phyloP scores from a whole-genome alignment of 2,888 invertebrate species.

The Cerceris rybyensis region DNA sequence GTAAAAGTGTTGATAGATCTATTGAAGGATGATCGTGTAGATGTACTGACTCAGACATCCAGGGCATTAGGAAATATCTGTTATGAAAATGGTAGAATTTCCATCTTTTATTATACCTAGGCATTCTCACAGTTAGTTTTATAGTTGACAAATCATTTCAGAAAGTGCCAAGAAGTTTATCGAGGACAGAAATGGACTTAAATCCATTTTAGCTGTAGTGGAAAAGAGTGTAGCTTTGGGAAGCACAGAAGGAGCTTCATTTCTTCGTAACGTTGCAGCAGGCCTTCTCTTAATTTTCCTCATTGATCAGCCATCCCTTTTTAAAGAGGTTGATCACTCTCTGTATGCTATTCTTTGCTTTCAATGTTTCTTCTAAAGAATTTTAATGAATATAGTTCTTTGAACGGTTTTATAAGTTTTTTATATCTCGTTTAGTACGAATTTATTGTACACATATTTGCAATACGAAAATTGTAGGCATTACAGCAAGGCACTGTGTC shows the following conservation, averaged over 20 bases:
- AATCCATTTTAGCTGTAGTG: slow-evolving; percentile 73
- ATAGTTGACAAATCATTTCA: slow-evolving; percentile 42
- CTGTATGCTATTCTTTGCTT: background rate
- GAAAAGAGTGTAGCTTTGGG: slow-evolving; percentile 65
- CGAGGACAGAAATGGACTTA: slow-evolving; percentile 82
- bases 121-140: background rate
- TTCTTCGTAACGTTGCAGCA: slow-evolving; percentile 86
- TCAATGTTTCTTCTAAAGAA: background rate
- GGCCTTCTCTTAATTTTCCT: slow-evolving; percentile 92
- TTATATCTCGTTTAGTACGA: slow-evolving; percentile 1
- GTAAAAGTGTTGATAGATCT: slow-evolving; percentile 85
- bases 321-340: slow-evolving; percentile 81
- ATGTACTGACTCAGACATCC: slow-evolving; percentile 88
- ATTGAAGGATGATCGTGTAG: slow-evolving; percentile 82
- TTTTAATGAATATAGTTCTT: background rate
- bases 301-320: slow-evolving; percentile 87
- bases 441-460: background rate
- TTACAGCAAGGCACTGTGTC: slow-evolving; percentile 82
- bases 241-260: slow-evolving; percentile 68
- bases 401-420: too few relatives aligned
- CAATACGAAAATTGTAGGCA: slow-evolving; percentile 72
- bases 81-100: slow-evolving; percentile 88
- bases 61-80: slow-evolving; percentile 94
- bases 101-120: slow-evolving; percentile 8
- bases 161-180: slow-evolving; percentile 76